Evolutionary conservation across 2,888 invertebrate genomes (phyloP), one percentile per base, ranked within the genome.

Genomic region (Eupithecia insigniata): DNA sequence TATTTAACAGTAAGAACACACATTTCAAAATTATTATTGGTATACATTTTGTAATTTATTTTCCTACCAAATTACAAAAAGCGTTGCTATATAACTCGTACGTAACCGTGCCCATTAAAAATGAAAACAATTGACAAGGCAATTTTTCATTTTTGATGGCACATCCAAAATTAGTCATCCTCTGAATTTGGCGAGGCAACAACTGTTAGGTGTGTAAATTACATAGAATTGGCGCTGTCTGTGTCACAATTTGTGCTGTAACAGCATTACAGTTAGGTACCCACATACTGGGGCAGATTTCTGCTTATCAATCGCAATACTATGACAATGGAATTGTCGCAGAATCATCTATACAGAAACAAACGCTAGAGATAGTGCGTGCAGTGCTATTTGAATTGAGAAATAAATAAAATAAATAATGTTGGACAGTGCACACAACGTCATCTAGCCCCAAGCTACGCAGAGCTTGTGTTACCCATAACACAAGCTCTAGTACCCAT

Each of bases 161-260:
- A 28, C 55, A 14, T 22, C 22, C 0, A 28, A 18, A 2, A 60
- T 26, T 28, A 26, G 2, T 28, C 4, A 30, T 60, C 30, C 30
- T 30, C 30, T 30, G 60, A 60, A 60, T 30, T 60, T 30, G 30
- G 55, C 4, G 26, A 55, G 14, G 4, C 5, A 26, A 14, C 26
- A 22, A 51, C 51, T 22, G 10, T 3, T 12, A 26, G 26, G 55
- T 26, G 22, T 51, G 22, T 51, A 26, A 51, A 55, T 55, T n/a
- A 14, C 22, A 30, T 28, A 60, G 28, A 60, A 30, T 60, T 60
- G 16, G 18, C 0, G 2, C 16, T 1, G 30, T 18, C 30, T 60
- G 18, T 18, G 60, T 60, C 60, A 60, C 30, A 30, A 60, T 60
- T 60, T 60, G 30, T 60, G 30, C 60, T 28, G 28, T 60, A 18